A percentile compares a stretch with the other conserved stretches of the same genome.
Conservation (phyloP, 2,888 invertebrate genomes). For the Cantharis lateralis region DNA sequence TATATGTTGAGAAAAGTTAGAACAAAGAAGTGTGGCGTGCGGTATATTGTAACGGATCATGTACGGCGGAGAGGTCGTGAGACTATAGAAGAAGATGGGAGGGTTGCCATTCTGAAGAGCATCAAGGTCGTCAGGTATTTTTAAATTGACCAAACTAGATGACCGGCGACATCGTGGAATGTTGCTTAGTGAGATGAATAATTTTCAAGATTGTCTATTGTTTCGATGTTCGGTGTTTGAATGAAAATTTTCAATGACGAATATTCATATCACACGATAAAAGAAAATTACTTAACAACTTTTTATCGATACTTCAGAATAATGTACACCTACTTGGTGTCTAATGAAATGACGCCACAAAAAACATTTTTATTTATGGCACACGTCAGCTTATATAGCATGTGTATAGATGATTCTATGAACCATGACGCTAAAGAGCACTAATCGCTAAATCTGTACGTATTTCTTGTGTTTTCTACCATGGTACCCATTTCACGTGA, state of each 20-base stretch:
- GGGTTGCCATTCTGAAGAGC: slow-evolving; percentile 37
- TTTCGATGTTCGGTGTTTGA: not conserved
- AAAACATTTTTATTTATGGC: not conserved
- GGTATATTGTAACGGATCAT: slow-evolving; percentile 22
- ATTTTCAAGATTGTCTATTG: not conserved
- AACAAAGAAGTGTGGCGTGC: slow-evolving; percentile 5
- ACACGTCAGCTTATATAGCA: not conserved
- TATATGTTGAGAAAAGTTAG: not conserved
- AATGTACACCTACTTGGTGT: not conserved
- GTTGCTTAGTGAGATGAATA: slow-evolving; percentile 3
- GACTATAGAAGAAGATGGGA: slow-evolving; percentile 33
- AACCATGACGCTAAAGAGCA: not conserved
- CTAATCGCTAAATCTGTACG: not conserved
- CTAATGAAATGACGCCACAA: not conserved
- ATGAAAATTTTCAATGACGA: not conserved
- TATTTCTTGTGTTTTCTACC: too few relatives aligned
- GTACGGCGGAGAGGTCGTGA: slow-evolving; percentile 36
- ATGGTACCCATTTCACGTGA: too few relatives aligned
- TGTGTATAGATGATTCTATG: not conserved
- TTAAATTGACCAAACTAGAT: slow-evolving; percentile 38
- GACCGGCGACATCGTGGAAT: slow-evolving; percentile 24
- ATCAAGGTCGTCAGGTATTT: slow-evolving; percentile 41
- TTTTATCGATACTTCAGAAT: not conserved
- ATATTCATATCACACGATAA: not conserved
- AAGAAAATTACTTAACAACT: not conserved